These are phyloP conservation scores for Sebastiscus albofasciatus DNA, from an alignment of 2,797 vertebrate genomes.

Conservation along the genomic window DNA sequence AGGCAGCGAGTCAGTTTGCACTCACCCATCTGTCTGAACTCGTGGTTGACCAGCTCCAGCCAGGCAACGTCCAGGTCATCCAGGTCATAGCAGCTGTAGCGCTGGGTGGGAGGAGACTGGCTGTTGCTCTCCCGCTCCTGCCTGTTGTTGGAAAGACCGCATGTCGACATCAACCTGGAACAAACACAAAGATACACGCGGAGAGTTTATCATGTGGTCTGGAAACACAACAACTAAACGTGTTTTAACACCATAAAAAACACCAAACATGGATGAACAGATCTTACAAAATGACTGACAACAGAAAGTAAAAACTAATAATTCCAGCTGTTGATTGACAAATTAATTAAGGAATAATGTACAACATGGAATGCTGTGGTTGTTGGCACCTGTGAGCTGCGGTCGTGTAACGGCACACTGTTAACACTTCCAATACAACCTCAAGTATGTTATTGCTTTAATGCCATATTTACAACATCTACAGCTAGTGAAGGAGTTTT, in stretches of 20 bases:
- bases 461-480: not conserved
- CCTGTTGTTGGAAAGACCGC: conserved; percentile 52
- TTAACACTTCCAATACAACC: not conserved
- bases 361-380: not conserved
- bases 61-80: conserved; percentile 95
- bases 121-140: conserved; percentile 32
- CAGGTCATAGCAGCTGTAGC: conserved; percentile 91
- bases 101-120: conserved; percentile 76
- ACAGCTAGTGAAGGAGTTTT: not conserved
- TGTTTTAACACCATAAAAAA: not conserved
- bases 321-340: not conserved
- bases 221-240: not conserved
- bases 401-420: not conserved
- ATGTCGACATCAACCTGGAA: conserved; percentile 66
- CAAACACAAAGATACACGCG: conserved; percentile 10
- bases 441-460: not conserved
- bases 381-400: not conserved
- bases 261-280: not conserved
- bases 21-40: conserved; percentile 95
- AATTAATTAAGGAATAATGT: not conserved
- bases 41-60: conserved; percentile 93
- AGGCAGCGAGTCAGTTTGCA: not conserved
- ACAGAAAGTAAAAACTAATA: not conserved
- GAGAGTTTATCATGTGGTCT: not conserved
- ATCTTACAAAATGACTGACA: not conserved